Conservation (phyloP, 2,113 vertebrate genomes). For the Nycticebus coucang region DNA sequence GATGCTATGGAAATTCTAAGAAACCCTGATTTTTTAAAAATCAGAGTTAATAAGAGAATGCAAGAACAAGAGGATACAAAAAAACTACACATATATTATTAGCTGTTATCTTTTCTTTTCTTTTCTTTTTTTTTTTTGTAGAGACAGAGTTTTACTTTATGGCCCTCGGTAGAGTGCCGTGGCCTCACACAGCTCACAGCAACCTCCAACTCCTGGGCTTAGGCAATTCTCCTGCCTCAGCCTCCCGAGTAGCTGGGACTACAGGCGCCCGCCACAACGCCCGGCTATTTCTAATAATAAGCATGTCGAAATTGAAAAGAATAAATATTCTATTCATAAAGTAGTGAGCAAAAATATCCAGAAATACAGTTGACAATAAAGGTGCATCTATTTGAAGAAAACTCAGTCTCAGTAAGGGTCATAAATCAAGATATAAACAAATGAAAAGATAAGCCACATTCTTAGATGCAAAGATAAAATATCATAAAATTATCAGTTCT, state of each 20-base stretch:
- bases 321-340: constrained; percentile 8
- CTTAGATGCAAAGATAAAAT: neutral
- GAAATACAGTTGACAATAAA: neutral
- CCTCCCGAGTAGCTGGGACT: too few relatives aligned
- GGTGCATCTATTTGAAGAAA: neutral
- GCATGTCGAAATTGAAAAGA: neutral
- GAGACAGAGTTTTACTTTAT: too few relatives aligned
- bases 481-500: neutral
- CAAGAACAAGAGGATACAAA: neutral
- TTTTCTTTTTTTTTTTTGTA: too few relatives aligned
- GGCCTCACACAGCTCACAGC: too few relatives aligned
- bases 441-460: neutral
- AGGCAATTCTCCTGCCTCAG: too few relatives aligned
- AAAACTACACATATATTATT: neutral
- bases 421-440: neutral
- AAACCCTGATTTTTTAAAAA: neutral
- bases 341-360: neutral
- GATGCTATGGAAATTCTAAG: constrained; percentile 1
- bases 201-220: too few relatives aligned
- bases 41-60: neutral
- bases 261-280: too few relatives aligned
- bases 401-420: neutral
- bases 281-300: constrained; percentile 35
- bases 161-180: too few relatives aligned
- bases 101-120: constrained; percentile 11